These are phyloP conservation scores for Plutella xylostella DNA, from an alignment of 2,888 invertebrate genomes.

Conservation along the genomic window DNA sequence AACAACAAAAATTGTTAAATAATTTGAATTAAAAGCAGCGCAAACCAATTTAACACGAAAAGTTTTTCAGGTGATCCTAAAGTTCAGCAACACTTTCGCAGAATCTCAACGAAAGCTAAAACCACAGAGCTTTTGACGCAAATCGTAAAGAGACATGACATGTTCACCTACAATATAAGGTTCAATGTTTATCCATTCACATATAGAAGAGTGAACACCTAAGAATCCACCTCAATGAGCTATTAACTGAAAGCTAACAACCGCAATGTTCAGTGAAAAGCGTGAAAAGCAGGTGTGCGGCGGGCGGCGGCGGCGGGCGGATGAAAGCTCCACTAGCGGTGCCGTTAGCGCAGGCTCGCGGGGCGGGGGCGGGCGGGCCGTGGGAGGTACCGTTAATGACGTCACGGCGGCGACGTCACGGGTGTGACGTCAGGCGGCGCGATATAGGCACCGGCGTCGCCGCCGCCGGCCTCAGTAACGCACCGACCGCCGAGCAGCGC, in stretches of 20 bases:
- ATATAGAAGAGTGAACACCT: no score
- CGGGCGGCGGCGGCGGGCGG: constrained; percentile 34
- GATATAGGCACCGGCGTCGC: constrained; percentile 67
- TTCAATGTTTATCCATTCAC: no score
- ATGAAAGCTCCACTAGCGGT: constrained; percentile 59
- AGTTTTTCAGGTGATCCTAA: no score
- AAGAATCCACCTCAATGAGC: no score
- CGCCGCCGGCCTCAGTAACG: constrained; percentile 70
- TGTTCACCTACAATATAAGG: no score
- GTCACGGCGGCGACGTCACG: constrained; percentile 56
- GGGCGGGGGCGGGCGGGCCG: constrained; percentile 59
- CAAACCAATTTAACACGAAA: no score
- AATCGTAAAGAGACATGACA: no score
- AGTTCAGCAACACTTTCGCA: no score
- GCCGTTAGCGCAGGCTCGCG: constrained; percentile 68
- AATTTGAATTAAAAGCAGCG: no score
- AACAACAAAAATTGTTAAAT: no score
- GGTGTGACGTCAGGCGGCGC: constrained; percentile 63
- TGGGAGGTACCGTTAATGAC: constrained; percentile 71
- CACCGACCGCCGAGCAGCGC: constrained; percentile 63
- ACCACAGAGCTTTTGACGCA: no score
- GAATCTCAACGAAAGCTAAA: no score
- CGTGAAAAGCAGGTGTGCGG: constrained; percentile 15
- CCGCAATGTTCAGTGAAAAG: background rate
- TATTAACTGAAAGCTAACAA: background rate